These are phyloP conservation scores for Chascanopsetta lugubris DNA, from an alignment of 2,113 vertebrate genomes.

Conservation along the genomic window DNA sequence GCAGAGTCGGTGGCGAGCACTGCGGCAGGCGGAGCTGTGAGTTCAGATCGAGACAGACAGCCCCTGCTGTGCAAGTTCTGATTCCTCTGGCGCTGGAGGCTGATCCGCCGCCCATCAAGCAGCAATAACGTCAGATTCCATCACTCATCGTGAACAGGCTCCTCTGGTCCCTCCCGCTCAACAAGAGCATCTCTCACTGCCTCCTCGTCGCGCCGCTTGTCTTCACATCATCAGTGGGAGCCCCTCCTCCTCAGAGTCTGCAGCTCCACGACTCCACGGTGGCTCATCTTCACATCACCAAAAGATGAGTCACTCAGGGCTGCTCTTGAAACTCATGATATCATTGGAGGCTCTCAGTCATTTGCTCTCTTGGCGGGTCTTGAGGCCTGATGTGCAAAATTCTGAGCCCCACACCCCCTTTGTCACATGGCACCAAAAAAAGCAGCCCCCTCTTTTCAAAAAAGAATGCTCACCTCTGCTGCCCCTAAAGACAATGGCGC, in stretches of 20 bases:
- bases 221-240: conserved; percentile 51
- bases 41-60: conserved; percentile 66
- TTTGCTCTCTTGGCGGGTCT: conserved; percentile 63
- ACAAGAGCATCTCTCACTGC: conserved; percentile 54
- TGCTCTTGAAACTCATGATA: conserved; percentile 69
- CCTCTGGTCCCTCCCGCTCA: conserved; percentile 50
- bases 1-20: conserved; percentile 54
- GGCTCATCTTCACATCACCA: conserved; percentile 69
- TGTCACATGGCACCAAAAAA: conserved; percentile 72
- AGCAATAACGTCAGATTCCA: conserved; percentile 74
- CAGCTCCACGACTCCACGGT: conserved; percentile 50
- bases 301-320: conserved; percentile 68
- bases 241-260: conserved; percentile 41
- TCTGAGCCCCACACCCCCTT: conserved; percentile 45
- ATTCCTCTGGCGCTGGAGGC: conserved; percentile 62
- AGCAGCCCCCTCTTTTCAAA: conserved; percentile 64
- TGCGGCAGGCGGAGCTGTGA: conserved; percentile 57
- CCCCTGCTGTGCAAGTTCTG: conserved; percentile 69
- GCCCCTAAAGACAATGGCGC: conserved; percentile 80
- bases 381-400: conserved; percentile 19
- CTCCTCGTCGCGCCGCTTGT: conserved; percentile 37
- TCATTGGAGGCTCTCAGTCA: conserved; percentile 56
- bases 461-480: conserved; percentile 79
- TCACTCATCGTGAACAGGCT: conserved; percentile 68
- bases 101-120: conserved; percentile 69